These are phyloP conservation scores for Sus cebifrons DNA, from an alignment of 2,797 vertebrate genomes.

Conservation along the genomic window DNA sequence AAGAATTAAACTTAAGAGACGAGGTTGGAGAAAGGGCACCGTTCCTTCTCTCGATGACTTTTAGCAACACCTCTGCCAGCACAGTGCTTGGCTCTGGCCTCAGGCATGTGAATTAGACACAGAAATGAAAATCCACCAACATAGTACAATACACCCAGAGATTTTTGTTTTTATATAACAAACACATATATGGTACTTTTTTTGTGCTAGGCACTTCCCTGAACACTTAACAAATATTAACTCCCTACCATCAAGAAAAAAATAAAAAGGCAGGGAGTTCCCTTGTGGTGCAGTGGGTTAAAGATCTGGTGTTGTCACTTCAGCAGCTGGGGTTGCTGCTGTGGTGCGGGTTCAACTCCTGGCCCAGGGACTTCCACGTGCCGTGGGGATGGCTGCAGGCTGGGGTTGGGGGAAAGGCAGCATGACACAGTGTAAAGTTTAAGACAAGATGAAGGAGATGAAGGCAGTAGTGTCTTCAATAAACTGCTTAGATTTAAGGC, in stretches of 20 bases:
- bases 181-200: background rate
- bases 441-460: background rate
- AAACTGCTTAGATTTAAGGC: background rate
- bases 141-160: background rate
- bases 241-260: background rate
- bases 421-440: background rate
- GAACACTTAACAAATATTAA: background rate
- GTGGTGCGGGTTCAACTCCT: too few relatives aligned
- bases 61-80: background rate
- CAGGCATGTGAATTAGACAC: background rate
- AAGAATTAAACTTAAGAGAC: background rate
- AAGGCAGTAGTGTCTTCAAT: background rate
- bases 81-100: background rate
- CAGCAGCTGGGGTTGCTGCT: too few relatives aligned
- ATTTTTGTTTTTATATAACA: background rate
- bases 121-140: background rate
- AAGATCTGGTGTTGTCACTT: too few relatives aligned
- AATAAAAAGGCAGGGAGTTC: background rate
- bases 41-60: background rate
- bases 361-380: too few relatives aligned
- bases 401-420: background rate
- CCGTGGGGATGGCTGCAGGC: too few relatives aligned
- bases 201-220: background rate
- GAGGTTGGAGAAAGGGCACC: background rate
- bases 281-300: too few relatives aligned